Evolutionary conservation across 2,888 invertebrate species (phyloP), one percentile per base, ranked within the genome.

Genomic region (Mellilla xanthometata): DNA sequence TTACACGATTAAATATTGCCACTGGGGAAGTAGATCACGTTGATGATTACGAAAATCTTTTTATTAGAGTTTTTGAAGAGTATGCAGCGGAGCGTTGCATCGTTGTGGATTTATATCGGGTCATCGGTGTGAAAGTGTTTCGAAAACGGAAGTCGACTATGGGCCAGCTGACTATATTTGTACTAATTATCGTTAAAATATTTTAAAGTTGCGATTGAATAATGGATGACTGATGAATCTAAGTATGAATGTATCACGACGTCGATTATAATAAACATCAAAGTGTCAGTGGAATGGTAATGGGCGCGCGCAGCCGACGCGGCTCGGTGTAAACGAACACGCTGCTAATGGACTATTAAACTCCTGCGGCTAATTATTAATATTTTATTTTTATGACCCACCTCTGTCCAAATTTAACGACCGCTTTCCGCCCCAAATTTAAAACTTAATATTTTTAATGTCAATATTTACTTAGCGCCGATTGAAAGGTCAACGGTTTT

Each of bases 1-100:
- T 83, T 85, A 68, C 72, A 64, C 68, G 60, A 79, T 79, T 83
- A 80, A 81, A 84, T 83, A 84, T 83, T 75, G 80, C 79, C 73
- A 82, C 71, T 74, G 77, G 73, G 78, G 81, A 85, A 85, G 74
- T 85, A 77, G 85, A 83, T 84, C 85, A 84, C 78, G 76, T 78
- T 73, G 75, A 79, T 81, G 81, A 83, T 83, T 83, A 84, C 81
- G 76, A 80, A 65, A 79, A 71, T 78, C 72, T 84, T 86, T 86
- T 86, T 85, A 76, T 75, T 68, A 65, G 65, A 70, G 72, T 83
- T 85, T 84, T 86, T 82, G 65, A 73, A 62, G 65, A 65, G 57
- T 64, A 71, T 62, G 56, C 77, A 71, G 52, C 68, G 71, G 57
- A 81, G 75, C 83, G 80, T 75, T 66, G 63, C 68, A 58, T 58